These are phyloP conservation scores for Centropristis striata DNA, from an alignment of 2,113 vertebrate genomes.

Conservation along the genomic window DNA sequence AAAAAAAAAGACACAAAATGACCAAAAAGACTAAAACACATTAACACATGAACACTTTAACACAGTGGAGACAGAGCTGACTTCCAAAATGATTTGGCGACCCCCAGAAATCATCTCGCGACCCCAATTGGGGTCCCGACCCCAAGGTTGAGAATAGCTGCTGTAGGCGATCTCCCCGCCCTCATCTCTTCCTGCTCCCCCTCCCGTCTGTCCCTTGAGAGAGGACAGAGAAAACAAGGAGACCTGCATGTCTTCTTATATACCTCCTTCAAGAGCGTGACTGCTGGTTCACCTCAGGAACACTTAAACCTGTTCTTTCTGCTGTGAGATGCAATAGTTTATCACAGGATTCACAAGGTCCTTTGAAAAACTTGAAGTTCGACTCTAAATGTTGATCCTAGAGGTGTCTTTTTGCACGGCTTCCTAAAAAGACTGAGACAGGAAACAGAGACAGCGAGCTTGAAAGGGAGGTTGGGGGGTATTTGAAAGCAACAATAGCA, in stretches of 20 bases:
- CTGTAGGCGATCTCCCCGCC: constrained; percentile 19
- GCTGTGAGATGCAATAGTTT: neutral
- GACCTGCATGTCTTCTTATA: constrained; percentile 23
- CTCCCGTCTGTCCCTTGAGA: constrained; percentile 14
- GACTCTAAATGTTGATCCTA: neutral
- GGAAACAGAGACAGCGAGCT: neutral
- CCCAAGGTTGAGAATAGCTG: too few species aligned
- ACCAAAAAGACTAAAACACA: too few species aligned
- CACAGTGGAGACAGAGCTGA: too few species aligned
- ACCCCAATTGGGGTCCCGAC: too few species aligned
- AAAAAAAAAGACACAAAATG: too few species aligned
- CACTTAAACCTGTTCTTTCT: constrained; percentile 7
- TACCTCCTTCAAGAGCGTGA: neutral
- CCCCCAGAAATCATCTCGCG: too few species aligned
- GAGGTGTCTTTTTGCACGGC: neutral
- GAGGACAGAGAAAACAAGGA: constrained; percentile 38
- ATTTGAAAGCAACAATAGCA: constrained; percentile 45
- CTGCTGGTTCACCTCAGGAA: constrained; percentile 22
- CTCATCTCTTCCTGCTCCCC: constrained; percentile 17
- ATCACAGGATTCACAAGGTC: constrained; percentile 5
- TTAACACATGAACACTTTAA: too few species aligned
- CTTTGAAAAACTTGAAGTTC: neutral
- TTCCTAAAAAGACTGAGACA: neutral
- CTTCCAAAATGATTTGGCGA: too few species aligned
- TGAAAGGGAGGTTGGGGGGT: neutral